Evolutionary conservation across 1,140 invertebrate genomes (phyloP), one percentile per base, ranked within the genome.

Genomic region (Listronotus bonariensis): DNA sequence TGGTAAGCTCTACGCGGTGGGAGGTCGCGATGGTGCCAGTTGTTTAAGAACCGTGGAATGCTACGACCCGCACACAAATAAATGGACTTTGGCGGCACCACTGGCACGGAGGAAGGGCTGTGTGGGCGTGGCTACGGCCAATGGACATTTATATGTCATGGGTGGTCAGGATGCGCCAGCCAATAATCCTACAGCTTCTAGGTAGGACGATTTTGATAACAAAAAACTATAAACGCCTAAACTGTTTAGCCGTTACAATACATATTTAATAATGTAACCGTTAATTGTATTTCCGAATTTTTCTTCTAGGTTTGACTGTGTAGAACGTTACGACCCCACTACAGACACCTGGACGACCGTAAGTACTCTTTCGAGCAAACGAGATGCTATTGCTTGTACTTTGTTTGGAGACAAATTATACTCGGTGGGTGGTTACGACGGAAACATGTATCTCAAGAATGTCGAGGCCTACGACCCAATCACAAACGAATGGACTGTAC

Each of bases 401-500:
- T 83, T 94, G 15, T 84, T 98, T 0, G 95, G 95, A 54, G 93
- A 97, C 77, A 84, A 87, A 67, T 82, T 98, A 12, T 88, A 96
- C 70, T 93, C 93, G 40, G 91, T 96, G 31, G 95, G 96, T 31
- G 96, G 96, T 0, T 97, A 97, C 79, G 95, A 98, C 83, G 96
- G 96, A n/a, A 91, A 92, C 73, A 87, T 90, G 64, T 97, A 96
- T 80, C 81, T 97, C 1, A 92, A 90, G 73, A 87, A 89, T 58
- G 94, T 97, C 15, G 95, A 98, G 82, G 88, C 93, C 69, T 98
- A 97, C 79, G 94, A 98, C 80, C 89, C 94, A 10, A 87, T 91
- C 76, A 86, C 85, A 0, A 96, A 97, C 81, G 88, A 90, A 72
- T 98, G 96, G 95, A 81, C 79, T n/a, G 80, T 82, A 49, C 82